Evolutionary conservation across 92 coral and sea anemone genomes (phyloP).

Genomic region (Blastomussa wellsi): DNA sequence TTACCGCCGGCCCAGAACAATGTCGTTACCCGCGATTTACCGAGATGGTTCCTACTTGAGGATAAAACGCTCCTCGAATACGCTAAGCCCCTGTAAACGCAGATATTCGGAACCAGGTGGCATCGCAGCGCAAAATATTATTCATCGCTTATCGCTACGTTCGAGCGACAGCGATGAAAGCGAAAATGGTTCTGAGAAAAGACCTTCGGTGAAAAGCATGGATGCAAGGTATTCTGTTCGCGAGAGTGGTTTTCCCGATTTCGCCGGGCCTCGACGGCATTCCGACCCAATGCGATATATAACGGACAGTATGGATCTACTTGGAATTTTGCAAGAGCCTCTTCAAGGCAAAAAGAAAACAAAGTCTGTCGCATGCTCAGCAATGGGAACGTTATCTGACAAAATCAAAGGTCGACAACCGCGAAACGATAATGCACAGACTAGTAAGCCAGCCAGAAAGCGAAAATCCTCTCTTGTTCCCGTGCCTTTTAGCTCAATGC

Average conservation of each 20-base stretch:
- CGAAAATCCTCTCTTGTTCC: conserved; percentile 64
- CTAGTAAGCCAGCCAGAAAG: not conserved
- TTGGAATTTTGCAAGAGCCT: conserved; percentile 6
- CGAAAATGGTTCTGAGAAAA: conserved; percentile 19
- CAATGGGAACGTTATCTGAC: conserved; percentile 16
- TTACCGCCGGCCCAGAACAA: conserved; percentile 59
- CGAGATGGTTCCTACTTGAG: conserved; percentile 83
- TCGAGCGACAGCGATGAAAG: conserved; percentile 37
- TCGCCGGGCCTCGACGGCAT: conserved; percentile 39
- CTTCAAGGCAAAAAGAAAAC: conserved; percentile 2
- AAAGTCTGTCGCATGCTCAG: conserved; percentile 3
- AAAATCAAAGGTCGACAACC: not conserved
- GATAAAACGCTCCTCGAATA: conserved; percentile 40
- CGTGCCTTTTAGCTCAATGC: conserved; percentile 38
- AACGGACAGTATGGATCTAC: conserved; percentile 1
- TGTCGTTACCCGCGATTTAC: conserved; percentile 77
- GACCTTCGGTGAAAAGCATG: conserved; percentile 17
- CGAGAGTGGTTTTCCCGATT: conserved; percentile 13
- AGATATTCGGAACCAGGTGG: conserved; percentile 67
- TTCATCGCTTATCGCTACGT: conserved; percentile 39
- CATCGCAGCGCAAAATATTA: conserved; percentile 23
- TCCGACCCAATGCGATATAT: conserved; percentile 56
- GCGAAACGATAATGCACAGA: conserved; percentile 5
- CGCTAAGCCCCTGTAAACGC: conserved; percentile 28
- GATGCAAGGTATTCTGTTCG: not conserved